Percentiles rank a stretch among this genome's conserved stretches.
phyloP scores from a whole-genome alignment of 2,888 invertebrate genomes.

The Ennomos erosarius region DNA sequence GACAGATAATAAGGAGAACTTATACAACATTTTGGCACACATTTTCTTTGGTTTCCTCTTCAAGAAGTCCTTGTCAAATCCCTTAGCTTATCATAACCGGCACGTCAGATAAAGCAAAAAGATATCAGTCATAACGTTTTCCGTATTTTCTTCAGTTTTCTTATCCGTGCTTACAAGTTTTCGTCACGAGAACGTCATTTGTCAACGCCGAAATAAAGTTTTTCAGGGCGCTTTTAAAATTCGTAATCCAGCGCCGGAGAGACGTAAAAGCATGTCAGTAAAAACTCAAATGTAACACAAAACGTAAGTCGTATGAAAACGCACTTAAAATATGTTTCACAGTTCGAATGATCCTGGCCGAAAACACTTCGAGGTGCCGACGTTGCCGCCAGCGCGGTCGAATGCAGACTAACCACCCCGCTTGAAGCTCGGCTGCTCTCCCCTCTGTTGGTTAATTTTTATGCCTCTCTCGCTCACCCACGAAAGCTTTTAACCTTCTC shows the following conservation, averaged over 20 bases:
- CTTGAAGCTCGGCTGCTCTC: slow-evolving; percentile 81
- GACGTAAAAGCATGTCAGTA: slow-evolving; percentile 46
- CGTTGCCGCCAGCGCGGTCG: slow-evolving; percentile 76
- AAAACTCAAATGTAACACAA: slow-evolving; percentile 61
- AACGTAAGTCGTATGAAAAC: slow-evolving; percentile 56
- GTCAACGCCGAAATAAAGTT: slow-evolving; percentile 47
- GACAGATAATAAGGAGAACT: slow-evolving; percentile 77
- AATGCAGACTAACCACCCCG: slow-evolving; percentile 85
- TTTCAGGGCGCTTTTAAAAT: slow-evolving; percentile 38
- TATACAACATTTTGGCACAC: slow-evolving; percentile 85
- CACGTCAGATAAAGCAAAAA: slow-evolving; percentile 64
- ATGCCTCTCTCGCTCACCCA: slow-evolving; percentile 70
- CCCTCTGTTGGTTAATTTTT: slow-evolving; percentile 84
- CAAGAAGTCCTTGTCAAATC: slow-evolving; percentile 59
- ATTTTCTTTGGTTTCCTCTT: slow-evolving; percentile 80
- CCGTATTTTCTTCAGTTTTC: slow-evolving; percentile 50
- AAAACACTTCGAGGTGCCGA: slow-evolving; percentile 56
- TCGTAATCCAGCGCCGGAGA: slow-evolving; percentile 45
- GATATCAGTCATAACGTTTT: slow-evolving; percentile 65
- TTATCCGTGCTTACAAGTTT: slow-evolving; percentile 52
- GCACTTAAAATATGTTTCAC: slow-evolving; percentile 74
- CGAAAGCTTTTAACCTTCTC: slow-evolving; percentile 72
- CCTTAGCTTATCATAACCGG: slow-evolving; percentile 75
- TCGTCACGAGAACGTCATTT: slow-evolving; percentile 61
- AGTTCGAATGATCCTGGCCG: slow-evolving; percentile 71